Evolutionary conservation across 2,113 vertebrate genomes (phyloP).

Genomic region (Clupea harengus): DNA sequence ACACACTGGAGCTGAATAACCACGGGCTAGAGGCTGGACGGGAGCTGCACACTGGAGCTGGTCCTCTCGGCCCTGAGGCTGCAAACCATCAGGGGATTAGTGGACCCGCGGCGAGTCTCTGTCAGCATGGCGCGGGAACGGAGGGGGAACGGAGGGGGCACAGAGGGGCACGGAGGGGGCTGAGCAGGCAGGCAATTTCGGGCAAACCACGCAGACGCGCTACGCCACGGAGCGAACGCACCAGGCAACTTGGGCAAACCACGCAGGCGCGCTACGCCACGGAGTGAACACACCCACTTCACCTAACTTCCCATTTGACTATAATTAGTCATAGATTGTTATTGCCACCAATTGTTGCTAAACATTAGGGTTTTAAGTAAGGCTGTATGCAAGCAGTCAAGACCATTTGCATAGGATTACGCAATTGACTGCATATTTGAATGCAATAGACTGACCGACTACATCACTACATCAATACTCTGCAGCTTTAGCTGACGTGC

Average conservation of each 20-base stretch:
- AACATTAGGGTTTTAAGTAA: no score
- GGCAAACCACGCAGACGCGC: not conserved
- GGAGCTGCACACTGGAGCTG: not conserved
- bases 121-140: not conserved
- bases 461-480: no score
- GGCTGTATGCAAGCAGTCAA: no score
- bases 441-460: no score
- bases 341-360: no score
- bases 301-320: no score
- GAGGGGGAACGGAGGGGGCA: not conserved
- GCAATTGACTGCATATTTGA: no score
- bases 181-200: not conserved
- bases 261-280: not conserved
- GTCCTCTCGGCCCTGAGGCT: not conserved
- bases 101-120: not conserved
- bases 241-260: not conserved
- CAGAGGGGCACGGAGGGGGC: not conserved
- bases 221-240: no score
- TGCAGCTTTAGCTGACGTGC: no score
- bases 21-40: not conserved
- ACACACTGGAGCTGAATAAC: constrained; percentile 5
- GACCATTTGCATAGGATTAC: no score
- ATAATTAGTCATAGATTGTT: no score
- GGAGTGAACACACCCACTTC: no score
- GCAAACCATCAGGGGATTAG: not conserved